phyloP scores from a whole-genome alignment of 2,113 vertebrate species.

The Nothoprocta perdicaria region DNA sequence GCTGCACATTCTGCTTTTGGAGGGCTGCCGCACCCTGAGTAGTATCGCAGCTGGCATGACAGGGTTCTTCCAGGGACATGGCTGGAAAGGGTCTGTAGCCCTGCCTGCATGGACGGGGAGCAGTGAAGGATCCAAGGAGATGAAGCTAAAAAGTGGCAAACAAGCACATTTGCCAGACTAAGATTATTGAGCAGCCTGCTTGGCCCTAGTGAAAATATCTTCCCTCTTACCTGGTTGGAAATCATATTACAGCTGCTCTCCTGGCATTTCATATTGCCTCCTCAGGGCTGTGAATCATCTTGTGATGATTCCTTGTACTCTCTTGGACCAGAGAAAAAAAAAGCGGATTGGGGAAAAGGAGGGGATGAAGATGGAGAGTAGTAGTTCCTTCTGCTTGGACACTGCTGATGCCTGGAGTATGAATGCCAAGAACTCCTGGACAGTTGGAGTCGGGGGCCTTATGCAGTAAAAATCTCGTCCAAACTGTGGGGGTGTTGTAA shows the following conservation, averaged over 20 bases:
- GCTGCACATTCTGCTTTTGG: conserved; percentile 41
- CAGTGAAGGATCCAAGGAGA: not conserved
- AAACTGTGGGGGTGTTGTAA: not conserved
- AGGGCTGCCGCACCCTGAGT: conserved; percentile 14
- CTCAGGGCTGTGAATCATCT: not conserved
- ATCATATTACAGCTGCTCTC: not conserved
- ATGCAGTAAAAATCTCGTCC: not conserved
- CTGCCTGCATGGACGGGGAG: not conserved
- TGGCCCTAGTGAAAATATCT: not conserved
- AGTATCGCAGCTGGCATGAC: not conserved
- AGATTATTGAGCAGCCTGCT: not conserved
- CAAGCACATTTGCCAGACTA: not conserved
- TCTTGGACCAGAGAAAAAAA: not conserved
- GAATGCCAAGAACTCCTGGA: not conserved
- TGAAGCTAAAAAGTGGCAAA: not conserved
- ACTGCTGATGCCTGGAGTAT: not conserved
- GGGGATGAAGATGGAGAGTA: not conserved
- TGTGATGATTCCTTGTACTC: not conserved
- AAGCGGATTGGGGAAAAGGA: too few relatives aligned
- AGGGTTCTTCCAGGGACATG: conserved; percentile 46
- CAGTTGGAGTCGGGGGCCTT: not conserved
- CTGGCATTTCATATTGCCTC: not conserved
- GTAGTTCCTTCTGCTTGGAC: not conserved
- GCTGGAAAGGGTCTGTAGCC: not conserved
- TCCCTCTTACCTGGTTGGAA: not conserved